Evolutionary conservation across 2,797 vertebrate species (phyloP).

Genomic region (Anguilla megastoma): DNA sequence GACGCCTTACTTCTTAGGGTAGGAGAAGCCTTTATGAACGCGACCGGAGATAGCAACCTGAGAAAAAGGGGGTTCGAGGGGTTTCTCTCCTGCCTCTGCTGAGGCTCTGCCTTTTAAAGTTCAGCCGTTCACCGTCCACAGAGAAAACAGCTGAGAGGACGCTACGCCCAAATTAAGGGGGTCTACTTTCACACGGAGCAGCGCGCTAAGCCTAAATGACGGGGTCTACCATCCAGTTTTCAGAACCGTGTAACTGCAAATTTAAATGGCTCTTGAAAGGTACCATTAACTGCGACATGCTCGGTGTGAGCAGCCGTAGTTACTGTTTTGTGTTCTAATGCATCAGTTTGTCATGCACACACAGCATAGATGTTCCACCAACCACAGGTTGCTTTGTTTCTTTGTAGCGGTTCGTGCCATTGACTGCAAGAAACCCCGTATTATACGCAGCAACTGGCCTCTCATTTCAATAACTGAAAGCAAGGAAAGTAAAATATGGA

Average conservation of each 20-base stretch:
- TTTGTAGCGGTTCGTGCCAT: neutral
- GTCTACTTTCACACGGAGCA: neutral
- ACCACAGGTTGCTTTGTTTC: neutral
- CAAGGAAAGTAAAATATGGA: neutral
- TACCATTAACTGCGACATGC: neutral
- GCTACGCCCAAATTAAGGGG: neutral
- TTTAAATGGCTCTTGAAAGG: neutral
- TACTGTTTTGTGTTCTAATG: neutral
- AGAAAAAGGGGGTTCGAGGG: neutral
- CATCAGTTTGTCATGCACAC: neutral
- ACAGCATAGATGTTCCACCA: neutral
- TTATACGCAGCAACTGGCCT: neutral
- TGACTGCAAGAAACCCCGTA: neutral
- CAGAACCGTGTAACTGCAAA: neutral
- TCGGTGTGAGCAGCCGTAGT: neutral
- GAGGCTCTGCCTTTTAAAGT: neutral
- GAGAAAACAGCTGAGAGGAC: neutral
- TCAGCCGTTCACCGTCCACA: neutral
- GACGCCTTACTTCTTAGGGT: slow-evolving; percentile 55
- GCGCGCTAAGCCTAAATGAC: neutral
- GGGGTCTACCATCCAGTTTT: neutral
- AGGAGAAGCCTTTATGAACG: neutral
- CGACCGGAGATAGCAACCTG: neutral
- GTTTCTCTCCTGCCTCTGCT: neutral
- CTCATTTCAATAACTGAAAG: neutral